Base-by-base conservation (phyloP, 1,140 invertebrate genomes). In the Bombus waltoni region DNA sequence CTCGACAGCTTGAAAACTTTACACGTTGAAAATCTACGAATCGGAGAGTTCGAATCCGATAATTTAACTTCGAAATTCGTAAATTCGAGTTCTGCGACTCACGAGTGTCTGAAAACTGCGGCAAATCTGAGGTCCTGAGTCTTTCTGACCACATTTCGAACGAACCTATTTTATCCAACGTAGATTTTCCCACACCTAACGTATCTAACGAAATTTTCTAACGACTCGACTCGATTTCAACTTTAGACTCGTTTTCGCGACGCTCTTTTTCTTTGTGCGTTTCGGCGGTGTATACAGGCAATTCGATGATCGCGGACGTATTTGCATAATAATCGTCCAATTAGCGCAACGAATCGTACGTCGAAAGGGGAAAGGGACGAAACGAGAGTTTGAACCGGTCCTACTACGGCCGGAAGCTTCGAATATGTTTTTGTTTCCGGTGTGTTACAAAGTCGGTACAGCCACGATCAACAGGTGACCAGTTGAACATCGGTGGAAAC, bases 381-480 rank as follows among this genome's bases (percentile, higher is more conserved):
- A 66, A 25, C 25, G 47, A 13, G 40, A 25, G 28, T 4, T 66
- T 47, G 40, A 53, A 75, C 57, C 77, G 77, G 80, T 83, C 80
- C 77, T 78, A 35, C 32, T n/a, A 53, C 75, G 62, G 38, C 73
- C 87, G 87, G 87, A 89, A 89, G 65, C 83, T 38, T 83, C 75
- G 75, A 80, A 86, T 89, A 86, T 83, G 87, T 89, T 89, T 89
- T 89, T 89, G 81, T 87, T 89, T 89, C 85, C 88, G 88, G 88
- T 73, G 73, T 72, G 81, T 53, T 59, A 62, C 62, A 65, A 78
- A 81, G 47, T 81, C 59, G 81, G 85, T 87, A 83, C 57, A 75
- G 71, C 76, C 65, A 53, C 88, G 85, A 89, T 89, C 88, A 89
- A 89, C 88, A 89, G 88, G 88, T 89, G 88, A 89, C 88, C 88